Percentiles rank a stretch among this genome's conserved stretches.
phyloP scores from a whole-genome alignment of 2,888 invertebrate genomes.

The Melinaea marsaeus region DNA sequence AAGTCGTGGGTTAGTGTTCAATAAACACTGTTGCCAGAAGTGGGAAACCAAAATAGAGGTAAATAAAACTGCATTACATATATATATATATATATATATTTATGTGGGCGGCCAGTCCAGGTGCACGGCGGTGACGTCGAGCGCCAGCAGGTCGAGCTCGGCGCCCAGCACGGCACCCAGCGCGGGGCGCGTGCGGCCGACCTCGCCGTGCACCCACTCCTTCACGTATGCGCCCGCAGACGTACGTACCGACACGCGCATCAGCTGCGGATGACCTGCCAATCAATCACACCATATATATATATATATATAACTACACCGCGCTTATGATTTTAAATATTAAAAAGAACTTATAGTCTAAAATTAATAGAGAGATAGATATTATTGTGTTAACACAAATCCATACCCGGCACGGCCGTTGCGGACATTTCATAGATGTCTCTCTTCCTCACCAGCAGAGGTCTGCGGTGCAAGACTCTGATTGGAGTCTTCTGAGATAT shows the following conservation, averaged over 20 bases:
- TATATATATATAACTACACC: too few species aligned
- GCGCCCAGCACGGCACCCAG: slow-evolving; percentile 82
- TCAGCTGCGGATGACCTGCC: slow-evolving; percentile 68
- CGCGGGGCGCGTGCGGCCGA: slow-evolving; percentile 90
- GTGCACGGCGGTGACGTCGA: slow-evolving; percentile 90
- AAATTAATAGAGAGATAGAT: too few species aligned
- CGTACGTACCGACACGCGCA: slow-evolving; percentile 84
- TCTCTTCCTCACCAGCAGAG: slow-evolving; percentile 83
- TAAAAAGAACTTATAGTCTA: too few species aligned
- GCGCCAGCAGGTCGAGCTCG: slow-evolving; percentile 90
- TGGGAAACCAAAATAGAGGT: background rate
- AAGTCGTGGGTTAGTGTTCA: too few species aligned
- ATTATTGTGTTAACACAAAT: background rate
- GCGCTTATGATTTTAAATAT: too few species aligned
- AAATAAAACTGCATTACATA: background rate
- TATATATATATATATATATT: slow-evolving; percentile 12
- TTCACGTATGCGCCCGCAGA: slow-evolving; percentile 98
- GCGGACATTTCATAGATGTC: slow-evolving; percentile 80
- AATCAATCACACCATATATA: background rate
- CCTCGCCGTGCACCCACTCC: slow-evolving; percentile 98
- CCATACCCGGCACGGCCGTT: slow-evolving; percentile 63
- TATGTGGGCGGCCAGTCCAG: slow-evolving; percentile 82
- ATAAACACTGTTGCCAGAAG: too few species aligned
- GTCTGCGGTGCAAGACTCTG: slow-evolving; percentile 91
- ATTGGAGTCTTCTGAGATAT: slow-evolving; percentile 92